Evolutionary conservation across 2,797 vertebrate genomes (phyloP).

Genomic region (Eidolon dupreanum): DNA sequence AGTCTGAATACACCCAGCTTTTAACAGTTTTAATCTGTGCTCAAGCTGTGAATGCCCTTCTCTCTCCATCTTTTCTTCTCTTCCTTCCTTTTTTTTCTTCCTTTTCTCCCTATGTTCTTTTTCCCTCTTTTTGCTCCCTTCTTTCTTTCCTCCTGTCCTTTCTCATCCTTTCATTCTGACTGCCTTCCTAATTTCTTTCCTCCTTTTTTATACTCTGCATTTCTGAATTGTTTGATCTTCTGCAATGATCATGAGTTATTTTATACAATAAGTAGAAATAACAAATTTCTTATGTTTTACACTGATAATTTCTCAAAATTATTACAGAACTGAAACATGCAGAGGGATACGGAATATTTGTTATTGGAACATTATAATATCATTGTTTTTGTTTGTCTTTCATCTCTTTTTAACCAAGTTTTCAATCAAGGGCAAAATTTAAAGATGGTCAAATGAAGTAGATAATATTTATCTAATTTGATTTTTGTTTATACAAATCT

Average conservation of each 20-base stretch:
- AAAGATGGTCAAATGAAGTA: background rate
- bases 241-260: background rate
- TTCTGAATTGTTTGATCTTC: background rate
- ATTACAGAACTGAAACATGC: background rate
- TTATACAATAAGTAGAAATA: background rate
- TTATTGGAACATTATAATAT: background rate
- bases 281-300: background rate
- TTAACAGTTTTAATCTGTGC: background rate
- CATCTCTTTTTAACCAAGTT: background rate
- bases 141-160: background rate
- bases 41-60: background rate
- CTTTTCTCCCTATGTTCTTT: fast-evolving
- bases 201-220: background rate
- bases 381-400: background rate
- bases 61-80: background rate
- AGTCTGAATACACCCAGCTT: background rate
- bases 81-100: background rate
- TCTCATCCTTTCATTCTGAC: background rate
- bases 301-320: background rate
- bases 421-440: background rate
- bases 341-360: background rate
- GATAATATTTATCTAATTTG: background rate
- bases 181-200: background rate
- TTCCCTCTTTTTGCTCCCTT: fast-evolving
- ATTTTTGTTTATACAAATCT: background rate